Conservation (phyloP, 1,140 invertebrate species). For the Steinernema feltiae region DNA sequence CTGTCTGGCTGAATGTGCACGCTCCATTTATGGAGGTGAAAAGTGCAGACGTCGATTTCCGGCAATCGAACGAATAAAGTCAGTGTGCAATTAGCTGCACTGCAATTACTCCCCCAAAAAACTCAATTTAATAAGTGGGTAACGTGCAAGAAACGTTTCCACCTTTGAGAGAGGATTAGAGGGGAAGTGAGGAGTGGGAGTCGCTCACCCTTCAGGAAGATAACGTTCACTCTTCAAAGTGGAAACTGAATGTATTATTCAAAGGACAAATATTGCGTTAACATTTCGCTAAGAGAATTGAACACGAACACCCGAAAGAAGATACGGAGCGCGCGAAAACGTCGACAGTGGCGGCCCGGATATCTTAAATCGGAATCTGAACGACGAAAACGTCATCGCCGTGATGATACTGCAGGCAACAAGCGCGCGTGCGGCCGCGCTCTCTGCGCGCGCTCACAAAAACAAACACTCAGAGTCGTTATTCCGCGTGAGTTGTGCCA, state of each 20-base stretch:
- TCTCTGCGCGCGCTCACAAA: neutral
- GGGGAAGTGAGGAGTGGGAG: neutral
- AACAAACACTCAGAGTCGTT: neutral
- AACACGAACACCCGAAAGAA: constrained; percentile 11
- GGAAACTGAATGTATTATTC: constrained; percentile 2
- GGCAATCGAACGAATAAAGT: no score
- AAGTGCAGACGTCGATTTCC: no score
- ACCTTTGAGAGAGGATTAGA: neutral
- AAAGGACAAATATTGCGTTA: neutral
- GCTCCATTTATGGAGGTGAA: no score
- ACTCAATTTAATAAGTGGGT: no score
- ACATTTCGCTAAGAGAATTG: neutral
- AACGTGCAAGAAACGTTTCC: neutral
- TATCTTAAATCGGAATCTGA: no score
- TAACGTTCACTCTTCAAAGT: neutral
- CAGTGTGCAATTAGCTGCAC: no score
- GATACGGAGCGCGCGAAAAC: neutral
- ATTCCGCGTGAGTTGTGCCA: neutral
- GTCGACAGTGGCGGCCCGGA: no score
- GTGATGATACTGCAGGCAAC: neutral
- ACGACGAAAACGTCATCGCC: neutral
- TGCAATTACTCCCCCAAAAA: no score
- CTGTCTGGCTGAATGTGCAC: no score
- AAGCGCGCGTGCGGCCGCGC: no score
- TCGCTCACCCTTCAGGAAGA: neutral